These are phyloP conservation scores for Leptura quadrifasciata DNA, from an alignment of 2,888 invertebrate species.

Conservation along the genomic window DNA sequence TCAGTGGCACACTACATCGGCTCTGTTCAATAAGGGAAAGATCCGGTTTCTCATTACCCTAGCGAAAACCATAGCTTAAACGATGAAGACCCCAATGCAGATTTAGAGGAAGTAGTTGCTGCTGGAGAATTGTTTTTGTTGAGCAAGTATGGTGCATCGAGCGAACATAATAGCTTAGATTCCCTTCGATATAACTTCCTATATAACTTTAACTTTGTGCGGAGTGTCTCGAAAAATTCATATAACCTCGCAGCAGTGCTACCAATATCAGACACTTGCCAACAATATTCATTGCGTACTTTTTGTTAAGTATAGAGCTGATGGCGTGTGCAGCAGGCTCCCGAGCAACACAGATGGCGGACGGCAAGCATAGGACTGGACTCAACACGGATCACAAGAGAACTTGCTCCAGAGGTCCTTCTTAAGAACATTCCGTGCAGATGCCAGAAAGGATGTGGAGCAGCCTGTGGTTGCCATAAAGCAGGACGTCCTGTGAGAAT, in stretches of 20 bases:
- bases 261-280: background rate
- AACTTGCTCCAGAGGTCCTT: background rate
- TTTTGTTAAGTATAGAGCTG: background rate
- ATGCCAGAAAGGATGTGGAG: too few species aligned
- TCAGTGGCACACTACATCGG: background rate
- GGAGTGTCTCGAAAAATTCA: background rate
- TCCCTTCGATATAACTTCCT: background rate
- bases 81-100: too few species aligned
- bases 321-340: background rate
- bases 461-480: too few species aligned
- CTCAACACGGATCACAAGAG: background rate
- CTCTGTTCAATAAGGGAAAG: background rate
- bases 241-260: background rate
- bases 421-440: too few species aligned
- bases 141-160: background rate
- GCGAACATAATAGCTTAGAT: background rate
- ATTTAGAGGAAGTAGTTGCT: too few species aligned
- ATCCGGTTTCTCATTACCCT: background rate
- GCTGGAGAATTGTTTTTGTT: background rate
- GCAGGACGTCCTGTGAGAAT: too few species aligned
- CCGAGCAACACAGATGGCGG: background rate
- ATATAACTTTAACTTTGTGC: too few species aligned
- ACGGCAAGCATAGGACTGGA: background rate
- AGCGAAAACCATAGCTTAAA: background rate
- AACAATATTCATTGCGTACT: too few species aligned